Percentiles rank a stretch among this genome's conserved stretches.
phyloP scores from a whole-genome alignment of 2,888 invertebrate species.

The Dicyrtomina minuta region DNA sequence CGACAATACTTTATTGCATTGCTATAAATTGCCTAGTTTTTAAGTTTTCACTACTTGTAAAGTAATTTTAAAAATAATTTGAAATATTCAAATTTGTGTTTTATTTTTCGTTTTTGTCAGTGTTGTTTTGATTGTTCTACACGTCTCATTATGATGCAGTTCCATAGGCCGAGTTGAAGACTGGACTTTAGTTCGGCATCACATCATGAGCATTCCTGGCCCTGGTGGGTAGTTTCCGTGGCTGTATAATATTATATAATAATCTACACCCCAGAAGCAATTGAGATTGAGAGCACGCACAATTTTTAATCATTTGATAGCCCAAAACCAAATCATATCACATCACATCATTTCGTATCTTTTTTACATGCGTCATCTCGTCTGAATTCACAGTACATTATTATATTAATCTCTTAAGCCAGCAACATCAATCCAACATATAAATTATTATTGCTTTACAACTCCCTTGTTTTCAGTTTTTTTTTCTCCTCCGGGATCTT shows the following conservation, averaged over 20 bases:
- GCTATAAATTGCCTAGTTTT: no score
- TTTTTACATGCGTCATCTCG: neutral
- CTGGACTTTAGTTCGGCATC: no score
- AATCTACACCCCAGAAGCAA: conserved; percentile 28
- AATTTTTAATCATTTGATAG: conserved; percentile 33
- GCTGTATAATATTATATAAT: conserved; percentile 1
- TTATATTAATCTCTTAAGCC: no score
- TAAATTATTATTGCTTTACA: conserved; percentile 32
- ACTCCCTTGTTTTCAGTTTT: conserved; percentile 9
- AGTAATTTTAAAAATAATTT: neutral
- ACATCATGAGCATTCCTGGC: no score
- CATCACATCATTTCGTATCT: conserved; percentile 2
- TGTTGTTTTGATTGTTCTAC: no score
- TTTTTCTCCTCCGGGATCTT: no score
- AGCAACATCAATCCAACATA: conserved; percentile 26
- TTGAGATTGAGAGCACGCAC: conserved; percentile 33
- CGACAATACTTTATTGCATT: no score
- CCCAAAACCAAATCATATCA: conserved; percentile 12
- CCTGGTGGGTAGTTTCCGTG: neutral
- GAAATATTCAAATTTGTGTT: conserved; percentile 2
- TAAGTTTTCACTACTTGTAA: neutral
- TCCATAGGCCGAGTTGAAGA: no score
- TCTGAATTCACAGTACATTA: conserved; percentile 6
- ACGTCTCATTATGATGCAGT: no score
- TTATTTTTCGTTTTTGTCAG: no score